phyloP scores from a whole-genome alignment of 2,797 vertebrate genomes.

The Lemur catta region DNA sequence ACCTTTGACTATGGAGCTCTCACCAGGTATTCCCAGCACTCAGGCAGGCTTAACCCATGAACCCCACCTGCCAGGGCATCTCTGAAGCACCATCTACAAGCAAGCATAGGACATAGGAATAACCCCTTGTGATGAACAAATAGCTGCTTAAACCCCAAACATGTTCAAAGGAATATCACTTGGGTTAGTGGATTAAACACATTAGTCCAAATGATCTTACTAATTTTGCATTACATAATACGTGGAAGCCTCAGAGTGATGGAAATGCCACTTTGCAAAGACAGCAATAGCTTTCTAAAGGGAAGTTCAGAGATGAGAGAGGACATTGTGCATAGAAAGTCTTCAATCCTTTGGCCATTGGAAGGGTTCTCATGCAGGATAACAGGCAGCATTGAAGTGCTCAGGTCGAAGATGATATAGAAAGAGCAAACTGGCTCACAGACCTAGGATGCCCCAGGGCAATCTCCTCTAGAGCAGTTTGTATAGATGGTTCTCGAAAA shows the following conservation, averaged over 20 bases:
- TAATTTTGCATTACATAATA: constrained; percentile 51
- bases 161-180: constrained; percentile 36
- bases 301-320: neutral
- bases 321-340: neutral
- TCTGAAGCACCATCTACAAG: neutral
- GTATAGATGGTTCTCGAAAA: neutral
- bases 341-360: constrained; percentile 43
- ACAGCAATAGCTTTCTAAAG: constrained; percentile 46
- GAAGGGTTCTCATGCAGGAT: neutral
- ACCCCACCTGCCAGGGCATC: neutral
- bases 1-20: neutral
- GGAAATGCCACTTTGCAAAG: constrained; percentile 43
- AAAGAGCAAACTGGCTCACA: neutral
- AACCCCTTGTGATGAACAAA: constrained; percentile 61
- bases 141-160: constrained; percentile 55
- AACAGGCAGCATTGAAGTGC: neutral
- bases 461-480: neutral
- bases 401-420: neutral
- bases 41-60: neutral
- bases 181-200: constrained; percentile 55
- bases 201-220: neutral
- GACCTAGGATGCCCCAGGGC: neutral
- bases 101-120: neutral
- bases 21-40: neutral
- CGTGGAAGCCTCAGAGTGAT: constrained; percentile 8